Percentiles rank a stretch among this genome's conserved stretches.
Conservation (phyloP, 2,113 vertebrate species). For the Opisthocomus hoazin region DNA sequence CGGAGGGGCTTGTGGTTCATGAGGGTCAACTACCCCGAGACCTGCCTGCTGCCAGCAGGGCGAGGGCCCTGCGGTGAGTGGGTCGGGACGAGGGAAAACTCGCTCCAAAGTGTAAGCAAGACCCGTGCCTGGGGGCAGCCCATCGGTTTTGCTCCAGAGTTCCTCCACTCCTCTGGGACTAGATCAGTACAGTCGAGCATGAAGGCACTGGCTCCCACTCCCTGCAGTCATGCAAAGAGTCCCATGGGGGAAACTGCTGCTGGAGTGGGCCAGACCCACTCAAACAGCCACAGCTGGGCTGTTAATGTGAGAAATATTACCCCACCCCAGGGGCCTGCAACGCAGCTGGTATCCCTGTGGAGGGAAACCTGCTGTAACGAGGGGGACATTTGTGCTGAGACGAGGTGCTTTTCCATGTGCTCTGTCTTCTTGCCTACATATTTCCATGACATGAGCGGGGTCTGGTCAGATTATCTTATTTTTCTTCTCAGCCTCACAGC, state of each 20-base stretch:
- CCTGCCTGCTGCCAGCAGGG: background rate
- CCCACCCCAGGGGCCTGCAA: background rate
- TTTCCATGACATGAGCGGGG: background rate
- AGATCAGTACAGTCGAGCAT: background rate
- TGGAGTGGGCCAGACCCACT: background rate
- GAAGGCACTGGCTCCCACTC: background rate
- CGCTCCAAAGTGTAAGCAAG: background rate
- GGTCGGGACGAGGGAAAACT: background rate
- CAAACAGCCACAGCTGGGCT: background rate
- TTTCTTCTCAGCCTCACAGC: background rate
- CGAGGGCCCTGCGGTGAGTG: background rate
- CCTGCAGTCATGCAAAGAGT: background rate
- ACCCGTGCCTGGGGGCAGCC: background rate
- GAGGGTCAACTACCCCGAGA: fast-evolving
- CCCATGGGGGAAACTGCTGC: background rate
- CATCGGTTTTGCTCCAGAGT: background rate
- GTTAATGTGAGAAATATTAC: background rate
- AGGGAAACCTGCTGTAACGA: fast-evolving
- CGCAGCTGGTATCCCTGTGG: background rate
- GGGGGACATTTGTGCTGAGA: background rate
- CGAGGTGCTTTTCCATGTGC: background rate
- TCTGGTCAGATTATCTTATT: background rate
- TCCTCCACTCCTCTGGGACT: background rate
- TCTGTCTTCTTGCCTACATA: background rate
- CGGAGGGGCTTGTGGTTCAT: background rate